These are phyloP conservation scores for Malthinus seriepunctatus DNA, from an alignment of 2,888 invertebrate genomes.

Conservation along the genomic window DNA sequence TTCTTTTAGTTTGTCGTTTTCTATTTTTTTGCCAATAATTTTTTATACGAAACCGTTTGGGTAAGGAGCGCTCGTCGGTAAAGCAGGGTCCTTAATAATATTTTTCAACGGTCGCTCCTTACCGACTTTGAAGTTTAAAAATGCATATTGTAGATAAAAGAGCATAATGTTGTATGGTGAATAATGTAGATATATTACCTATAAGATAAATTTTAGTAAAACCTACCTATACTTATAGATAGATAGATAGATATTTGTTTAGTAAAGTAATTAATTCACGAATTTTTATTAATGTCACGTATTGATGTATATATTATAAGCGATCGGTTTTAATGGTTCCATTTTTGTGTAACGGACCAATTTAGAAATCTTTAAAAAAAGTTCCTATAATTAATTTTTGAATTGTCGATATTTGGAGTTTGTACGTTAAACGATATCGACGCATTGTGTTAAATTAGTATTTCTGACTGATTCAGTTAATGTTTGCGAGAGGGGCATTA, in stretches of 20 bases:
- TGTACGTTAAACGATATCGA: conserved; percentile 23
- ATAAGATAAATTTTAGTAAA: conserved; percentile 29
- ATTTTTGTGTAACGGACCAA: conserved; percentile 51
- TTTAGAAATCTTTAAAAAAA: conserved; percentile 48
- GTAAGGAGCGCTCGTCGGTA: conserved; percentile 51
- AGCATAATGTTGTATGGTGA: conserved; percentile 39
- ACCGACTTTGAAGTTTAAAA: conserved; percentile 43
- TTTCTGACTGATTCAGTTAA: conserved; percentile 36
- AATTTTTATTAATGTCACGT: conserved; percentile 46
- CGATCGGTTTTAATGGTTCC: conserved; percentile 45
- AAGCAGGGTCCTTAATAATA: conserved; percentile 57
- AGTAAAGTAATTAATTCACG: conserved; percentile 37
- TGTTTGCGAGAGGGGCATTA: conserved; percentile 37
- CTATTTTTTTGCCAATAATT: conserved; percentile 8
- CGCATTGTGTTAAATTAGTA: conserved; percentile 37
- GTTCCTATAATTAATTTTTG: conserved; percentile 45
- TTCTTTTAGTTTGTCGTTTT: background rate
- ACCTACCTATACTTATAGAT: too few relatives aligned
- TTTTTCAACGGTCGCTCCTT: conserved; percentile 51
- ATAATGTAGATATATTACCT: conserved; percentile 39
- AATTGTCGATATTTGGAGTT: conserved; percentile 34
- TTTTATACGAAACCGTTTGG: conserved; percentile 30
- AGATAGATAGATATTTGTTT: conserved; percentile 44
- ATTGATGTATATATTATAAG: conserved; percentile 45
- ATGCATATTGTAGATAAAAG: conserved; percentile 45